Percentiles rank a stretch among this genome's conserved stretches.
Evolutionary conservation across 2,113 vertebrate genomes (phyloP).

Genomic region (Sphyrna mokarran): DNA sequence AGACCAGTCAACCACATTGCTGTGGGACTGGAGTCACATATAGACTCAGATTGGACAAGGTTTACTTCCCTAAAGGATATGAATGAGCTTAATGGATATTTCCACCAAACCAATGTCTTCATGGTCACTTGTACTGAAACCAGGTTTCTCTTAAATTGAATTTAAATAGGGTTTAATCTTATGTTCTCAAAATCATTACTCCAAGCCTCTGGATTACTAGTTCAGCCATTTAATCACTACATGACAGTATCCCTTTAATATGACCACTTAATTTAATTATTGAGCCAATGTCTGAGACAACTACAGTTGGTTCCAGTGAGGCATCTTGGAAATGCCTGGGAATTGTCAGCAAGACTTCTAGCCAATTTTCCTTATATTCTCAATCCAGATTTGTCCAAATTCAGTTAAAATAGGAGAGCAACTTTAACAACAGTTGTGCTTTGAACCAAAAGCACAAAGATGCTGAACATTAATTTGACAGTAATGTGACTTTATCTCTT

Average conservation of each 20-base stretch:
- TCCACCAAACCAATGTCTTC: neutral
- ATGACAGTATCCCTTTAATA: neutral
- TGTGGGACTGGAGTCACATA: neutral
- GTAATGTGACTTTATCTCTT: conserved; percentile 30
- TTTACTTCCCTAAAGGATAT: neutral
- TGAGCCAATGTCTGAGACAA: neutral
- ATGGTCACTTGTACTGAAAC: neutral
- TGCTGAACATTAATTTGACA: neutral
- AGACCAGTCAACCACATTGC: neutral
- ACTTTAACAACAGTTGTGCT: neutral
- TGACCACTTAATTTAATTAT: neutral
- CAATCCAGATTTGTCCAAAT: neutral
- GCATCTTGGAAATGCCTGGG: neutral
- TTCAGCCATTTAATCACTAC: neutral
- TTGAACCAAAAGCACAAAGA: neutral
- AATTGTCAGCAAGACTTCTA: neutral
- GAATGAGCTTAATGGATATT: neutral
- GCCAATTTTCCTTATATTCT: neutral
- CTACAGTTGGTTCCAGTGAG: neutral
- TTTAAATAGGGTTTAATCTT: neutral
- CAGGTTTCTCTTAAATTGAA: neutral
- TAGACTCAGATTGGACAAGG: neutral
- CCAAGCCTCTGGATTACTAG: neutral
- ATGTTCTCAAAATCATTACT: neutral
- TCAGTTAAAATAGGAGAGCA: neutral